phyloP scores from a whole-genome alignment of 2,888 invertebrate species.

The Drosophila flavopinicola region DNA sequence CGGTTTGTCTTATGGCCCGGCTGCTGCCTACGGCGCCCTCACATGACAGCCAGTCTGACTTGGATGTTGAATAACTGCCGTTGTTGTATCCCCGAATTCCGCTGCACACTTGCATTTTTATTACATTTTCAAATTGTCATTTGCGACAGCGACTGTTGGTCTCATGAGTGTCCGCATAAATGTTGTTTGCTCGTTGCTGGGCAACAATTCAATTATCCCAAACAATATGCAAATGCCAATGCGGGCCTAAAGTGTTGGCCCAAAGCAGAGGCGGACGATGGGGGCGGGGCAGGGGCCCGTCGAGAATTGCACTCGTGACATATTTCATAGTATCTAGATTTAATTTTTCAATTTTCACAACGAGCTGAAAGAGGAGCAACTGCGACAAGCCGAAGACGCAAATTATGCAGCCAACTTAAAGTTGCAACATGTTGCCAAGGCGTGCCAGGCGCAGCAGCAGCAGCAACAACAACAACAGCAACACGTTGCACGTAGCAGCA shows the following conservation, averaged over 20 bases:
- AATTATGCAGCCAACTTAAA: conserved; percentile 63
- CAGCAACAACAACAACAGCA: conserved; percentile 27
- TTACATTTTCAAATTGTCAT: conserved; percentile 71
- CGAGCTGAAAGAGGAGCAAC: conserved; percentile 46
- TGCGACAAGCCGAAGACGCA: conserved; percentile 50
- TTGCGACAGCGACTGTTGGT: conserved; percentile 68
- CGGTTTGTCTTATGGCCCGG: conserved; percentile 13
- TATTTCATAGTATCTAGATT: conserved; percentile 74
- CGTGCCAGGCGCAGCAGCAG: conserved; percentile 46
- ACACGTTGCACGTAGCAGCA: conserved; percentile 60
- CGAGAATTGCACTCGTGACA: conserved; percentile 72
- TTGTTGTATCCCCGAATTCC: conserved; percentile 54
- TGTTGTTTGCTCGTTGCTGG: conserved; percentile 72
- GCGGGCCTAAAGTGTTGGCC: conserved; percentile 48
- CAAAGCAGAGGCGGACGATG: conserved; percentile 13
- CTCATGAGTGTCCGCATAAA: conserved; percentile 80
- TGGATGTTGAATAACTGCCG: conserved; percentile 62
- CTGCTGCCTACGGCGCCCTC: conserved; percentile 69
- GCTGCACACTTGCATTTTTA: conserved; percentile 69
- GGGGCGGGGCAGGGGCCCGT: conserved; percentile 1
- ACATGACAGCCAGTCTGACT: conserved; percentile 64
- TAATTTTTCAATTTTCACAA: conserved; percentile 76
- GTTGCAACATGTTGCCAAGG: conserved; percentile 72
- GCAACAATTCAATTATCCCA: conserved; percentile 82
- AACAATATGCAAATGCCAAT: conserved; percentile 73